phyloP scores from a whole-genome alignment of 1,140 invertebrate genomes.

The Melipona quadrifasciata region DNA sequence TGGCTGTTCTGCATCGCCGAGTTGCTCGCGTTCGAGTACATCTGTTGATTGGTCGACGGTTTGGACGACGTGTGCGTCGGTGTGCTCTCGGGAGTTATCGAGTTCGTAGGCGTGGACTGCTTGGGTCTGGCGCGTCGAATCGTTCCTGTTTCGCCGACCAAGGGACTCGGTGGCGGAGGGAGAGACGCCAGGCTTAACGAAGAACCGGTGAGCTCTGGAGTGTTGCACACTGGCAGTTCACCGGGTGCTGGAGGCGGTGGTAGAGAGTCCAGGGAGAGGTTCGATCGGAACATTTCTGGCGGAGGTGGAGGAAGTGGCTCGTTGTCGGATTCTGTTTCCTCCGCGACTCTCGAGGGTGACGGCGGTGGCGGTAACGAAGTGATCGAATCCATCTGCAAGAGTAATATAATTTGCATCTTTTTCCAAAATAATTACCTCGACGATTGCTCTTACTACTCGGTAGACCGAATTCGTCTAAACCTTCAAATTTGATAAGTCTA shows the following conservation, averaged over 20 bases:
- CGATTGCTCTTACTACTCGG: neutral
- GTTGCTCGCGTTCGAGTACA: conserved; percentile 52
- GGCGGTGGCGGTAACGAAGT: conserved; percentile 83
- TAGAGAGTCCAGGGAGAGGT: conserved; percentile 88
- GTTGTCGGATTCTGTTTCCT: conserved; percentile 74
- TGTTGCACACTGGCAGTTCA: conserved; percentile 83
- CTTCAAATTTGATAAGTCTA: neutral
- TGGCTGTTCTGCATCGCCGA: conserved; percentile 51
- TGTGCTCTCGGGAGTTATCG: conserved; percentile 75
- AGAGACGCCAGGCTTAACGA: conserved; percentile 86
- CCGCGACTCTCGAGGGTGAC: conserved; percentile 80
- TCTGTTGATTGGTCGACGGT: conserved; percentile 45
- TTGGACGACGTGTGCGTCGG: conserved; percentile 74
- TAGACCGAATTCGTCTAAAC: no score
- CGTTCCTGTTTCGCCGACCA: conserved; percentile 80
- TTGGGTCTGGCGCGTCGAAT: conserved; percentile 79
- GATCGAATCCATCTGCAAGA: conserved; percentile 81
- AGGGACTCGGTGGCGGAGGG: conserved; percentile 85
- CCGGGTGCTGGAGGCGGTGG: conserved; percentile 89
- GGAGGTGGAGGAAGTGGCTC: conserved; percentile 84
- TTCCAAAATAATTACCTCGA: neutral
- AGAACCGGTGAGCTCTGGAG: conserved; percentile 85
- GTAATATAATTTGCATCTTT: neutral
- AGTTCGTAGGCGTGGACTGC: conserved; percentile 75
- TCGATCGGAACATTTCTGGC: conserved; percentile 87